Percentiles rank a stretch among this genome's conserved stretches.
Conservation (phyloP, 1,140 invertebrate genomes). For the Pararge aegeria region DNA sequence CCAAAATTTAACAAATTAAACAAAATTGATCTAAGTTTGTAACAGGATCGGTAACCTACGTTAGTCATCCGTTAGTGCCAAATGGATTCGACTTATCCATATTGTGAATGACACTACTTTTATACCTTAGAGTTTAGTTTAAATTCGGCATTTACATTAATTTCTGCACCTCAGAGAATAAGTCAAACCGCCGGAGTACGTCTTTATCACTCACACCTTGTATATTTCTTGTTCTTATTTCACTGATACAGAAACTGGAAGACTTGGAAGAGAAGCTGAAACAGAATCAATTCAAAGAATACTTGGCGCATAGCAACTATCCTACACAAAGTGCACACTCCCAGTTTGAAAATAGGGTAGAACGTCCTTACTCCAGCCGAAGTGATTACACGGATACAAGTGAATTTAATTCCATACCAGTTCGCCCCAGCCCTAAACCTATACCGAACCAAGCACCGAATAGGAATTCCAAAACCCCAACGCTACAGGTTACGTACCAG, state of each 20-base stretch:
- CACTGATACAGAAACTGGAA: slow-evolving; percentile 43
- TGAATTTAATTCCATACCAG: slow-evolving; percentile 28
- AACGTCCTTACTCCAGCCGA: slow-evolving; percentile 59
- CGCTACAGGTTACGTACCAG: slow-evolving; percentile 55
- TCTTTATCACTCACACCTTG: not conserved
- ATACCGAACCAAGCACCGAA: slow-evolving; percentile 28
- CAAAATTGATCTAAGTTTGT: too few species aligned
- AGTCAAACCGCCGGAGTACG: too few species aligned
- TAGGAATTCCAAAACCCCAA: slow-evolving; percentile 3
- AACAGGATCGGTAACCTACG: too few species aligned
- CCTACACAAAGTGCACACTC: slow-evolving; percentile 27
- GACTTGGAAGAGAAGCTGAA: slow-evolving; percentile 70
- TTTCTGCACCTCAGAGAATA: too few species aligned
- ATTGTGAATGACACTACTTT: too few species aligned
- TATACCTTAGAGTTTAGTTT: too few species aligned
- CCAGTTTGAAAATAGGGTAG: slow-evolving; percentile 54
- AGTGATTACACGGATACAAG: slow-evolving; percentile 35
- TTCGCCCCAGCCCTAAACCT: slow-evolving; percentile 31
- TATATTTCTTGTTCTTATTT: not conserved
- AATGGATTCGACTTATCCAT: too few species aligned
- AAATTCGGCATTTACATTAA: too few species aligned
- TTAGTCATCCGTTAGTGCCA: too few species aligned
- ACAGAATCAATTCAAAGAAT: slow-evolving; percentile 70
- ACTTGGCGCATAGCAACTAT: slow-evolving; percentile 55
- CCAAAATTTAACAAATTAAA: too few species aligned